Base-by-base conservation (phyloP, 2,888 invertebrate species). In the Teinopalpus imperialis region DNA sequence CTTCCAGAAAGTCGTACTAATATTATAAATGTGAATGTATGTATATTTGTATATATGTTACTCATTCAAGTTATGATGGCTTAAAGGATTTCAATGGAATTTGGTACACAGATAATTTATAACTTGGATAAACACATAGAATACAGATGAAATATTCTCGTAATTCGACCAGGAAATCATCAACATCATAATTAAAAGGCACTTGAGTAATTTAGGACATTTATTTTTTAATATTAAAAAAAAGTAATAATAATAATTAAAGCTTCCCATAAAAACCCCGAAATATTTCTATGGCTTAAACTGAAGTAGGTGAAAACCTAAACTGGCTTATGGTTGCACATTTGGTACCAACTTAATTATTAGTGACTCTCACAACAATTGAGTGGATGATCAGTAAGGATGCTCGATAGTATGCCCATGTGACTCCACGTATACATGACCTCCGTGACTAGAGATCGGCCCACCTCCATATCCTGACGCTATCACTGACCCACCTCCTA, bases 321-420 rank as follows among this genome's bases (percentile, higher is more conserved):
- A 37, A 44, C 30, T 39, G 37, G 16, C 40, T 32, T 41, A 43
- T 7, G 6, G 13, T 26, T 20, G 12, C 20, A 27, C 32, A 45
- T 45, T 45, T 39, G 45, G 45, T 32, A 24, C 35, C 3, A 14
- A 29, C n/a, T 34, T 13, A 9, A 12, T 14, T 32, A 39, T 18
- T 23, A 31, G 18, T 5, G n/a, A 45, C 27, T 57, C 55, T 48
- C 3, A 36, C 48, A 21, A 7, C 24, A 27, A 16, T 42, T 29
- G 7, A 51, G n/a, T 26, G n/a, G 12, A 14, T 3, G 7, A 26
- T 59, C 31, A 59, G 44, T 58, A 66, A 9, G 62, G 60, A 52
- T 72, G 71, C 1, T 63, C 59, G 12, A 67, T 55, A 3, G 42
- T 39, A 42, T 72, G 63, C 0, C 69, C 70, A 43, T 72, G 71